Evolutionary conservation across 2,113 vertebrate genomes (phyloP), one percentile per base, ranked within the genome.

Genomic region (Tragelaphus strepsiceros): DNA sequence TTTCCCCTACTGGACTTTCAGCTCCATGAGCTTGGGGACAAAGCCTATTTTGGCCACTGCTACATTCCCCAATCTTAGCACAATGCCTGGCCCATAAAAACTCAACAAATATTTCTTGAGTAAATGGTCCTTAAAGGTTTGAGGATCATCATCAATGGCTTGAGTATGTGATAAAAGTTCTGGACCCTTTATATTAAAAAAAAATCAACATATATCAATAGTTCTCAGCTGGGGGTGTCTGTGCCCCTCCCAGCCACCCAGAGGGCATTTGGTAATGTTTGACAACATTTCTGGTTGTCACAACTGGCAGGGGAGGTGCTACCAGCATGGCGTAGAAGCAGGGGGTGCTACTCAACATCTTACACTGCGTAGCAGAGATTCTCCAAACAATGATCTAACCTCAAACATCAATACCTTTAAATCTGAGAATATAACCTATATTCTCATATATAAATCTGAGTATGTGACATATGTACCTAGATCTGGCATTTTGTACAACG

Each of bases 231-330:
- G 15, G 35, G 8, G 15, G 56, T 85, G 59, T 15, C 15, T 62
- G 56, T 30, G 43, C 21, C 58, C 17, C 51, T 59, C 54, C 86
- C 21, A 5, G 39, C 30, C 78, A n/a, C 21, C 77, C 81, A 46
- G 49, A 46, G 81, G 56, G 90, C 54, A 49, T 96, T 95, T 97
- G 94, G 87, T 94, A 97, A 97, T 71, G 80, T 95, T 85, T 97
- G 96, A 54, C 67, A 93, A 97, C 95, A 88, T 94, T 96, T 88
- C 85, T 95, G 59, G 85, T 83, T 97, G 97, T 92, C 96, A 96
- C 94, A 97, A 95, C 26, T 77, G 94, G 59, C 49, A 67, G 64
- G 90, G 87, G 90, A 71, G 95, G 91, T 62, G 83, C 53, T 80
- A 17, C 16, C 88, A 88, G 87, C 43, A 24, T 59, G 80, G 30